Percentiles rank a stretch among this genome's conserved stretches.
Conservation (phyloP, 2,888 invertebrate genomes). For the Drosophila pseudotakahashii region DNA sequence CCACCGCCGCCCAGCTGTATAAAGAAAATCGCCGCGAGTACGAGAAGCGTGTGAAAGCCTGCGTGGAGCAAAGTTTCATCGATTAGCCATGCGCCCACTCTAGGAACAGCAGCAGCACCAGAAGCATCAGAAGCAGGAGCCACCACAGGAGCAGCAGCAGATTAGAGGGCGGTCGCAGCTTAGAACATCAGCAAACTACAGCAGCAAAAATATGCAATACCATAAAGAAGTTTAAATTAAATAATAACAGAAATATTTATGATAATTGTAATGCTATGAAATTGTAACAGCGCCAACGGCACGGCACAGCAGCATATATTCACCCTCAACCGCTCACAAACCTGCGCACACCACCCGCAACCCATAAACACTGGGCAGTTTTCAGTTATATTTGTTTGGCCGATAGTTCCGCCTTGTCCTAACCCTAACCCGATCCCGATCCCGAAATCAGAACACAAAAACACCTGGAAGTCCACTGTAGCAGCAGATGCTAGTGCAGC, state of each 20-base stretch:
- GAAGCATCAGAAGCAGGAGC: slow-evolving; percentile 43
- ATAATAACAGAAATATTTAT: slow-evolving; percentile 74
- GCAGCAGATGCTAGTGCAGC: slow-evolving; percentile 32
- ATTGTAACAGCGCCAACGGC: slow-evolving; percentile 72
- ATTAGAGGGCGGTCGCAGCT: slow-evolving; percentile 20
- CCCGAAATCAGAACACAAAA: slow-evolving; percentile 19
- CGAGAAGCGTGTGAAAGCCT: slow-evolving; percentile 99
- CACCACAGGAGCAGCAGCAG: slow-evolving; percentile 33
- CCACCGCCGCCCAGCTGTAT: slow-evolving; percentile 99
- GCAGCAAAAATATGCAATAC: slow-evolving; percentile 68
- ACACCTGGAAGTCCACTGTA: slow-evolving; percentile 44
- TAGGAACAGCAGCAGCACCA: slow-evolving; percentile 48
- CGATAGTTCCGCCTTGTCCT: slow-evolving; percentile 16
- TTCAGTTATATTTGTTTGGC: slow-evolving; percentile 44
- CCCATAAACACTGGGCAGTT: slow-evolving; percentile 36
- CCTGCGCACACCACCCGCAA: slow-evolving; percentile 24
- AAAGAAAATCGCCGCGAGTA: slow-evolving; percentile 99
- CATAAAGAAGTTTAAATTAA: slow-evolving; percentile 74
- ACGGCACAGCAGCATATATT: slow-evolving; percentile 37
- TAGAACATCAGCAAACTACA: slow-evolving; percentile 47
- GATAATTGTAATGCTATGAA: slow-evolving; percentile 73
- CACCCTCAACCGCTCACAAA: slow-evolving; percentile 24
- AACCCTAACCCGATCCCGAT: slow-evolving; percentile 15
- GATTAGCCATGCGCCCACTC: slow-evolving; percentile 88
- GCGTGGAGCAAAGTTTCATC: slow-evolving; percentile 99